These are phyloP conservation scores for Falco punctatus DNA, from an alignment of 2,113 vertebrate species.

Conservation along the genomic window DNA sequence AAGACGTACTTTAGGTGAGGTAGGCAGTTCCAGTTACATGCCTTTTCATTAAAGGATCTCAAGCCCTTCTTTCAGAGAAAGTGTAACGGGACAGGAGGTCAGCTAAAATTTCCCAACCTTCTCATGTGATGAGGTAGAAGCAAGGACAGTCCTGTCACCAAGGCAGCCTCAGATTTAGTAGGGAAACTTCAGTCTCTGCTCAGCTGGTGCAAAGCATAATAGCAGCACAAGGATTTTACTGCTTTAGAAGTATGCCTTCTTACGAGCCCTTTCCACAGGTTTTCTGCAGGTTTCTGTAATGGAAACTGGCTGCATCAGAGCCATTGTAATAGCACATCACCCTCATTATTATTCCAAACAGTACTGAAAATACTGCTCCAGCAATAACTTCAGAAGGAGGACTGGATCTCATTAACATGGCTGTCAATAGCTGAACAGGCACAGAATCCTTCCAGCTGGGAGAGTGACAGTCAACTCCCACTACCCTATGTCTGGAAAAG, in stretches of 20 bases:
- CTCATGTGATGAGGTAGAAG: background rate
- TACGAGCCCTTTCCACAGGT: background rate
- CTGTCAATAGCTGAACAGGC: background rate
- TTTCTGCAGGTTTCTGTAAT: background rate
- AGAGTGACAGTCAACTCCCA: background rate
- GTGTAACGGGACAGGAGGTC: background rate
- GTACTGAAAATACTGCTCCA: background rate
- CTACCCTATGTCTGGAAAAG: background rate
- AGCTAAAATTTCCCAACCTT: background rate
- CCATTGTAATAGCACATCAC: background rate
- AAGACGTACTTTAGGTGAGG: background rate
- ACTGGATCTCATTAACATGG: background rate
- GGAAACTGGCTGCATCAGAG: background rate
- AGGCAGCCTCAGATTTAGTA: background rate
- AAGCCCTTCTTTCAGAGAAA: background rate
- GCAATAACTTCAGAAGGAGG: background rate
- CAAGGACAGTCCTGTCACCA: background rate
- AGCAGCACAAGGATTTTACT: background rate
- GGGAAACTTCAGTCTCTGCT: background rate
- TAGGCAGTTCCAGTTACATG: background rate
- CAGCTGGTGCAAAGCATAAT: background rate
- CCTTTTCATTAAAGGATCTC: background rate
- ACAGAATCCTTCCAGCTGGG: background rate
- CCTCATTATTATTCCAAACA: background rate
- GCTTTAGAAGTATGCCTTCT: background rate